Evolutionary conservation across 2,888 invertebrate genomes (phyloP).

Genomic region (Agrypnus murinus): DNA sequence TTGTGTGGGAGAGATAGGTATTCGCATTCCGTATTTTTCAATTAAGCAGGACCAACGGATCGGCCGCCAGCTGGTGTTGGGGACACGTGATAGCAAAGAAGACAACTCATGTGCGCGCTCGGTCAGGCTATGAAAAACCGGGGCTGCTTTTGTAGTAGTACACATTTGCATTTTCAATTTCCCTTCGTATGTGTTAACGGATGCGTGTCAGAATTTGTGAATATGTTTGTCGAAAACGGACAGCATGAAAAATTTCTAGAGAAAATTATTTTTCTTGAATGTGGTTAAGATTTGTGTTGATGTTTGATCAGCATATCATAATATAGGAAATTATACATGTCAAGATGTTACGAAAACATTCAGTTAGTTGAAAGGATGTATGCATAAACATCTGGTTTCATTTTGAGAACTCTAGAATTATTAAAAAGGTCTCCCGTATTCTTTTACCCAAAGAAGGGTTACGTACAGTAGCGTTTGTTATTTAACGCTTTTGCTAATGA

Average conservation of each 20-base stretch:
- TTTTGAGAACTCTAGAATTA: no score
- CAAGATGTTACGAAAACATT: no score
- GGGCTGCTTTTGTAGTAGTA: slow-evolving; percentile 54
- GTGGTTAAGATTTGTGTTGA: not conserved
- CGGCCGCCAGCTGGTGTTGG: slow-evolving; percentile 54
- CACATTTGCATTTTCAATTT: slow-evolving; percentile 62
- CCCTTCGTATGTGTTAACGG: slow-evolving; percentile 55
- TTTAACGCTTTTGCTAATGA: no score
- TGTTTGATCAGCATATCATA: not conserved
- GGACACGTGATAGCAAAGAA: slow-evolving; percentile 51
- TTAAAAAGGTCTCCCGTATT: no score
- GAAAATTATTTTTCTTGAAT: slow-evolving; percentile 47
- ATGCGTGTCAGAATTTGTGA: slow-evolving; percentile 58
- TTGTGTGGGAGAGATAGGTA: slow-evolving; percentile 48
- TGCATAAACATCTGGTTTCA: no score
- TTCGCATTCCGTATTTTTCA: slow-evolving; percentile 57
- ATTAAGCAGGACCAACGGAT: slow-evolving; percentile 54
- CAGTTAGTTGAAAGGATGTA: no score
- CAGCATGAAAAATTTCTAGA: slow-evolving; percentile 38
- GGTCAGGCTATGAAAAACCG: slow-evolving; percentile 56
- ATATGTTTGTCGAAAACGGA: slow-evolving; percentile 49
- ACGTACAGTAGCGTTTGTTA: no score
- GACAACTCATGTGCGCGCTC: slow-evolving; percentile 55
- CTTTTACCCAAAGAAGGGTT: no score
- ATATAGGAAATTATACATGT: not conserved